A percentile compares a stretch with the other conserved stretches of the same genome.
Conservation (phyloP, 2,113 vertebrate species). For the Chaetodon trifascialis region DNA sequence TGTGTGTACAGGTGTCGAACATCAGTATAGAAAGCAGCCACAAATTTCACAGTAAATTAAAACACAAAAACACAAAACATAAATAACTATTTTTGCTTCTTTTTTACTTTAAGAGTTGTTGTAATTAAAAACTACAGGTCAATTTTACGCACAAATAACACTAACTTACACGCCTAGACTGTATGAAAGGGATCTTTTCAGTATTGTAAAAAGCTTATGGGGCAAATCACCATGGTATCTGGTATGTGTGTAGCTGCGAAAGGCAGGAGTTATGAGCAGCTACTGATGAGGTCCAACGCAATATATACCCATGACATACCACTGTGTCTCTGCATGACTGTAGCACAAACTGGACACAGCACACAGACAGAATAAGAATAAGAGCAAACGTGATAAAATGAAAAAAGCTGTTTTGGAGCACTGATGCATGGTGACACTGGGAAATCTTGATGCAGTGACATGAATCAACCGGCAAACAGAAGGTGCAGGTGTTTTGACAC, state of each 20-base stretch:
- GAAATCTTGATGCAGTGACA: slow-evolving; percentile 5
- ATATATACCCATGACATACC: background rate
- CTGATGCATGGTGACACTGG: slow-evolving; percentile 1
- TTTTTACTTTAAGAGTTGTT: too few species aligned
- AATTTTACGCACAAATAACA: background rate
- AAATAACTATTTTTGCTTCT: background rate
- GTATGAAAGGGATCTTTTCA: background rate
- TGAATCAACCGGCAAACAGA: slow-evolving; percentile 22
- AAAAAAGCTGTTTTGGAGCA: slow-evolving; percentile 5
- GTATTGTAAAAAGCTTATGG: background rate
- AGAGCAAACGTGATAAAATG: slow-evolving; percentile 1
- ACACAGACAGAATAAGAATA: slow-evolving; percentile 18
- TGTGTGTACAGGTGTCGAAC: background rate
- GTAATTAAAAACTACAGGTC: background rate
- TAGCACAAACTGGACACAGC: slow-evolving; percentile 10
- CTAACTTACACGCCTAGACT: background rate
- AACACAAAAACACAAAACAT: background rate
- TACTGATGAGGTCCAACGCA: background rate
- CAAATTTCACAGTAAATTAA: background rate
- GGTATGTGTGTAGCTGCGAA: background rate
- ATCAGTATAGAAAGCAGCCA: background rate
- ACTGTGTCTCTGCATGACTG: slow-evolving; percentile 2
- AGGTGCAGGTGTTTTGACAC: slow-evolving; percentile 21
- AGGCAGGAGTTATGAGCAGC: background rate
- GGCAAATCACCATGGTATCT: background rate